Base-by-base conservation (phyloP, 2,113 vertebrate genomes). In the Bufo gargarizans region DNA sequence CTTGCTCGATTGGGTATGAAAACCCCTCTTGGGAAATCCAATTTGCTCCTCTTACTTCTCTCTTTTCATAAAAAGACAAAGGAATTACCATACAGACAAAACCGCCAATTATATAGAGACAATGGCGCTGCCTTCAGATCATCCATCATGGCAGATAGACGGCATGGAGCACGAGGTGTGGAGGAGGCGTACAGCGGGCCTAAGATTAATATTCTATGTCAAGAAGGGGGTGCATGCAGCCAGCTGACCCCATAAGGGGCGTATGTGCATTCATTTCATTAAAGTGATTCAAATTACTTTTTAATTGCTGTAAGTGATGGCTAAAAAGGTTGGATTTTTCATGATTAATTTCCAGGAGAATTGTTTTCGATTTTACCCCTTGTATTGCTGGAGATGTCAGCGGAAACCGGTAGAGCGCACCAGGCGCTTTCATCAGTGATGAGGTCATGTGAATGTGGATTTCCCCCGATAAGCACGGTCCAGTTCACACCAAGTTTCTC, bases 21-120 rank as follows among this genome's bases (percentile, higher is more conserved):
- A 69, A 79, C 10, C 45, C 17, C 85, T 86, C 61, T 11, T 17
- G 85, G 85, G 76, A 79, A 79, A 80, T 79, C 47, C 85, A 79
- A 80, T 86, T 86, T 86, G n/a, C 76, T 53, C 16, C 33, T 7
- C 59, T 16, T 61, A 33, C 55, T 69, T 79, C 49, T 65, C 49
- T 19, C 58, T 55, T 7, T 86, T 80, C 85, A 86, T 47, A 65
- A 82, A 69, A 69, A 86, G 59, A 79, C 59, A 55, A 80, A 86
- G 45, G 56, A 50, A 86, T 86, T 86, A 55, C 61, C 77, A 79
- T 86, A 86, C 49, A 63, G 85, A 86, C 59, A 79, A 79, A 86
- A 86, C 74, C 76, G 80, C 85, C 76, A 86, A 86, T 86, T 86
- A 86, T 50, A 56, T 43, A 22, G 76, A 56, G 80, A 86, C 85